Percentiles rank a stretch among this genome's conserved stretches.
These are phyloP conservation scores for Columba guinea DNA, from an alignment of 2,797 vertebrate genomes.

Conservation along the genomic window DNA sequence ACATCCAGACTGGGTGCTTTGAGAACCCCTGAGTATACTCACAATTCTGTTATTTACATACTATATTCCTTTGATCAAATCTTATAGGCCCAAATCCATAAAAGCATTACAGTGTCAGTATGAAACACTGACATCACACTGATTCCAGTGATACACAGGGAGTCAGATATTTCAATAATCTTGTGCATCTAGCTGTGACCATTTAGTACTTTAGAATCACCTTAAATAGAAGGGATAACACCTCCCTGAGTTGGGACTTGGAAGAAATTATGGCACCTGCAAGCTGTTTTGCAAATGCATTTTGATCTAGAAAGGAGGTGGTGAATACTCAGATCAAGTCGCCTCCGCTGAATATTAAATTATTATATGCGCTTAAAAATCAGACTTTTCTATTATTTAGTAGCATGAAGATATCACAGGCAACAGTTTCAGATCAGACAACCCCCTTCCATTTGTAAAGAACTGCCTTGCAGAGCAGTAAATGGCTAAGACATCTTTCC, in stretches of 20 bases:
- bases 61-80: neutral
- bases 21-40: neutral
- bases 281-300: neutral
- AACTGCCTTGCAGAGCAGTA: neutral
- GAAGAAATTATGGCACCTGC: neutral
- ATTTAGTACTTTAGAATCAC: neutral
- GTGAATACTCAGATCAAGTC: neutral
- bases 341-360: neutral
- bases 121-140: neutral
- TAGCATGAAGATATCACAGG: fast-evolving
- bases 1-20: neutral
- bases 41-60: neutral
- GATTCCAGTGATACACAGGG: neutral
- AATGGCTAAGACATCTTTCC: neutral
- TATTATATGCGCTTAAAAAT: neutral
- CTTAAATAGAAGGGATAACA: neutral
- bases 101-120: neutral
- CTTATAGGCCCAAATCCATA: neutral
- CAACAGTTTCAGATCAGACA: neutral
- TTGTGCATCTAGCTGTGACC: neutral
- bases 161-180: neutral
- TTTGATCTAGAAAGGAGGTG: neutral
- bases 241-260: neutral
- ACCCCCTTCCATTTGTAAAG: neutral
- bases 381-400: neutral